Conservation (phyloP, 2,888 invertebrate genomes). For the Melolontha melolontha region DNA sequence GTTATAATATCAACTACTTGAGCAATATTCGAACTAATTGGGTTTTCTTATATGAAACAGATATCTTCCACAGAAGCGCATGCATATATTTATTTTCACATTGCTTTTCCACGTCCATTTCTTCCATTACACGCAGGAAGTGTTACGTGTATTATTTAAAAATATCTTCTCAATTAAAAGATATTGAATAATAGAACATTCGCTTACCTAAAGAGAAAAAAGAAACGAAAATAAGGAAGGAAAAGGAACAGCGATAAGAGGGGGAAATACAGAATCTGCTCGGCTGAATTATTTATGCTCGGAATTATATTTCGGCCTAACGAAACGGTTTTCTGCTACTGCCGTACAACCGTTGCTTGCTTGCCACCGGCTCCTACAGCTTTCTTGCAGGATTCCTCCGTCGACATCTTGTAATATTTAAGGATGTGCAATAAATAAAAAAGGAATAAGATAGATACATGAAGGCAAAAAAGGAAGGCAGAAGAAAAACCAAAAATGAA, state of each 20-base stretch:
- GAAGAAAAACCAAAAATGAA: conserved; percentile 33
- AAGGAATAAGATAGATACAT: not conserved
- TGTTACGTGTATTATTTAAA: conserved; percentile 12
- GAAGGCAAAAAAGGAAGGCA: not conserved
- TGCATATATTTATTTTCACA: not conserved
- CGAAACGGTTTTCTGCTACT: not conserved
- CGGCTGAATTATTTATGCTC: conserved; percentile 29
- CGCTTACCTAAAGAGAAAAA: not conserved
- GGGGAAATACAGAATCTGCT: conserved; percentile 17
- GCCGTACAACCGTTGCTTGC: no score
- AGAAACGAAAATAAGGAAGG: not conserved
- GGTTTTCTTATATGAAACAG: no score
- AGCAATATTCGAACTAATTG: no score
- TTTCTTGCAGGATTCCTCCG: not conserved
- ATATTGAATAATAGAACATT: conserved; percentile 18
- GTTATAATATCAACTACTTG: no score
- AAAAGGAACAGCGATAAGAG: not conserved
- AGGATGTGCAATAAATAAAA: conserved; percentile 29
- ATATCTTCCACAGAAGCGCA: no score
- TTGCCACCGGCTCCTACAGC: not conserved
- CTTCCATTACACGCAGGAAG: not conserved
- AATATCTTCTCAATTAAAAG: conserved; percentile 29
- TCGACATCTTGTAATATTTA: conserved; percentile 34
- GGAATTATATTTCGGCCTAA: conserved; percentile 31
- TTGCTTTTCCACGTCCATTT: not conserved